phyloP scores from a whole-genome alignment of 2,113 vertebrate genomes.

The Candoia aspera region DNA sequence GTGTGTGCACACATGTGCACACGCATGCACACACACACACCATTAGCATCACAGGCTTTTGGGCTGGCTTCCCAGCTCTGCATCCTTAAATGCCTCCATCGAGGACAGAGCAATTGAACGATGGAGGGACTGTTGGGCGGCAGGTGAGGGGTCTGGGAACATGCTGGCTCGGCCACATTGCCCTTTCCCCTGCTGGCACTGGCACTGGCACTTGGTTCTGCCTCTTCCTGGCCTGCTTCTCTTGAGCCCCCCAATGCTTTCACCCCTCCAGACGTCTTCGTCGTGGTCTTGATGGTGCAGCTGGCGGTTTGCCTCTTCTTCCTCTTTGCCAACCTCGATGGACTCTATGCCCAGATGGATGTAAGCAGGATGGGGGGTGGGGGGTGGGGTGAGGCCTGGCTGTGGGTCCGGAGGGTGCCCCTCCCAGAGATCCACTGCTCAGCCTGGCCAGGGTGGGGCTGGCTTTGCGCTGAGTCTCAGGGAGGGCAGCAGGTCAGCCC shows the following conservation, averaged over 20 bases:
- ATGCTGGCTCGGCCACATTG: accelerated
- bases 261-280: slow-evolving; percentile 72
- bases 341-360: slow-evolving; percentile 73
- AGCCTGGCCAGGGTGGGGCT: neutral
- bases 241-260: slow-evolving; percentile 23
- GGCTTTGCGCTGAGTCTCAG: neutral
- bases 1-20: no score
- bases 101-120: no score
- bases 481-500: neutral
- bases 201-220: no score
- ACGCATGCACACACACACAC: no score
- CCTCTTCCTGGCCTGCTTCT: accelerated
- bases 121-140: no score
- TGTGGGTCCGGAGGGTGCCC: neutral
- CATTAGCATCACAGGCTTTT: neutral
- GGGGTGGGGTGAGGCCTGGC: no score
- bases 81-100: no score
- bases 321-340: slow-evolving; percentile 76
- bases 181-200: neutral
- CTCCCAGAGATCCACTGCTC: no score
- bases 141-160: neutral
- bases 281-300: slow-evolving; percentile 71
- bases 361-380: slow-evolving; percentile 61
- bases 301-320: slow-evolving; percentile 75
- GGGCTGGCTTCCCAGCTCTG: neutral